Percentiles rank a stretch among this genome's conserved stretches.
Conservation (phyloP, 2,888 invertebrate species). For the Hirtodrosophila confusa region DNA sequence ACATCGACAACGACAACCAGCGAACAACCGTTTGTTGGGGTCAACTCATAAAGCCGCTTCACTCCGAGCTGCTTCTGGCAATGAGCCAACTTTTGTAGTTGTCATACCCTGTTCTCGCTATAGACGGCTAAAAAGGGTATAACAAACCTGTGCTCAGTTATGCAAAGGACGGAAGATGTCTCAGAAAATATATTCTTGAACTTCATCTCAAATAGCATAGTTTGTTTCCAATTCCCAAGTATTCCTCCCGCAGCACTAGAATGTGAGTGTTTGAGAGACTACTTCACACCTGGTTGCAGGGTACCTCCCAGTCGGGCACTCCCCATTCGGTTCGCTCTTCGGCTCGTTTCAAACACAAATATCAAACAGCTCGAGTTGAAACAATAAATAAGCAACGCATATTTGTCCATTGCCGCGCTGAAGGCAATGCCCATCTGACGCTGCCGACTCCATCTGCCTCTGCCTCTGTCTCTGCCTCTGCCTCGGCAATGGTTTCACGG, state of each 20-base stretch:
- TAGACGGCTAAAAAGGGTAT: no score
- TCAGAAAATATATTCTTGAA: no score
- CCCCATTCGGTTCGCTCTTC: slow-evolving; percentile 9
- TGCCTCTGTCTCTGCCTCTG: slow-evolving; percentile 4
- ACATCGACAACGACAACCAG: slow-evolving; percentile 2
- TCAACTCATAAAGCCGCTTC: slow-evolving; percentile 34
- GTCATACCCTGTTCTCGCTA: neutral
- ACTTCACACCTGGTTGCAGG: no score
- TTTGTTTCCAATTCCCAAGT: no score
- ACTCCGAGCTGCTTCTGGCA: slow-evolving; percentile 32
- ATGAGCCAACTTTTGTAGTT: slow-evolving; percentile 35
- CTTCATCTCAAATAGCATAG: no score
- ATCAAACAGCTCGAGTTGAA: slow-evolving; percentile 58
- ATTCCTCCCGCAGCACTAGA: no score
- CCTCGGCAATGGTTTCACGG: slow-evolving; percentile 63
- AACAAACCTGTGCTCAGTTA: no score
- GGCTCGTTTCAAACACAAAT: slow-evolving; percentile 50
- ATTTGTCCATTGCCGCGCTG: slow-evolving; percentile 45
- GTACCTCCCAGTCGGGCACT: no score
- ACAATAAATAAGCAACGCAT: slow-evolving; percentile 73
- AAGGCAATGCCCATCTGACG: slow-evolving; percentile 1
- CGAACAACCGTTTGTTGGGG: slow-evolving; percentile 18
- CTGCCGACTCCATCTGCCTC: slow-evolving; percentile 11
- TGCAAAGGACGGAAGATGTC: no score
- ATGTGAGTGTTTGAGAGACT: no score